phyloP scores from a whole-genome alignment of 2,113 vertebrate species.

The Machaerirhynchus nigripectus region DNA sequence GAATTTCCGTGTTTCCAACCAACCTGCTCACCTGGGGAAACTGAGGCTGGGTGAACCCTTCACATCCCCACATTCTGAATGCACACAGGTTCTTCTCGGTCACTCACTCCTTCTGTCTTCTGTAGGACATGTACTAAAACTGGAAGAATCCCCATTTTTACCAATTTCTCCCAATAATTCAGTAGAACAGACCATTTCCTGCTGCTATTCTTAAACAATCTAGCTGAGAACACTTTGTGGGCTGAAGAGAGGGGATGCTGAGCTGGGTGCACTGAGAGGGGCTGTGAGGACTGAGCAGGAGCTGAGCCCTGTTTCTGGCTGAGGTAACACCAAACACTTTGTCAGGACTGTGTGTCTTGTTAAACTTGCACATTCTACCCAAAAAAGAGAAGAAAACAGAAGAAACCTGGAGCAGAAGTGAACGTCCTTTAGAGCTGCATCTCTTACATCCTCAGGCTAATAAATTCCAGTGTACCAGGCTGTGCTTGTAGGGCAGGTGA shows the following conservation, averaged over 20 bases:
- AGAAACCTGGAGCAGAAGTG: neutral
- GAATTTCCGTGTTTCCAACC: neutral
- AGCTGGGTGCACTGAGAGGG: neutral
- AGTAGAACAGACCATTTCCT: neutral
- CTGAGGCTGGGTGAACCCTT: neutral
- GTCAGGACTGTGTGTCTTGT: neutral
- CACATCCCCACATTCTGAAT: neutral
- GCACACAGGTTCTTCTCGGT: no score
- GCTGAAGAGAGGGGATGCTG: neutral
- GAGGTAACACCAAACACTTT: neutral
- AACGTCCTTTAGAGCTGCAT: neutral
- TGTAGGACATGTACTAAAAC: neutral
- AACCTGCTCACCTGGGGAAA: neutral
- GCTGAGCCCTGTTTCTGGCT: neutral
- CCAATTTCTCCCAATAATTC: fast-evolving
- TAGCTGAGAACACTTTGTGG: neutral
- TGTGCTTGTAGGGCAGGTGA: neutral
- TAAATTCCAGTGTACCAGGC: neutral
- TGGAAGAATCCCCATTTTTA: neutral
- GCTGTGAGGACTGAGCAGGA: neutral
- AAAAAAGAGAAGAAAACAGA: neutral
- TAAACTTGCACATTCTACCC: neutral
- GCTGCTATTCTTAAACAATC: neutral
- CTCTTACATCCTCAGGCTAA: neutral
- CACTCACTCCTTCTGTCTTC: neutral